Base-by-base conservation (phyloP, 2,797 vertebrate species). In the Siniperca scherzeri region DNA sequence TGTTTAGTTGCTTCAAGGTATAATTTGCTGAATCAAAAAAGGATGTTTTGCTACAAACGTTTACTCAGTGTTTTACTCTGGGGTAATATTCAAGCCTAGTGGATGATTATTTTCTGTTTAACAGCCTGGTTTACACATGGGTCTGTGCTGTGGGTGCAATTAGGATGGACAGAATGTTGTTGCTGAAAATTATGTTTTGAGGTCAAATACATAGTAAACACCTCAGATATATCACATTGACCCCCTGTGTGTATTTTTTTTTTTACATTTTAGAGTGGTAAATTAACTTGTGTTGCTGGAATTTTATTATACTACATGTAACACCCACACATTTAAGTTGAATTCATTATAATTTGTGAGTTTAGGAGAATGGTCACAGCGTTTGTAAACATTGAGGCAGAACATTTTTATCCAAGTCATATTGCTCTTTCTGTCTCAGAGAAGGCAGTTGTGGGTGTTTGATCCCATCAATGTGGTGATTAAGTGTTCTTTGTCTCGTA, bases 391-490 rank as follows among this genome's bases (percentile, higher is more conserved):
- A 88, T 1, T 36, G 40, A 81, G 30, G 64, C 56, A 60, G 52
- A 77, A 67, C 22, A 13, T 86, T 83, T 89, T 50, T 65, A 76
- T 87, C 36, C 64, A 21, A 17, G 67, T 82, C 78, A 64, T 56
- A 77, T 71, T 80, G 50, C 64, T 52, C 38, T 83, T 59, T 81
- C 71, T 70, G 77, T 83, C 79, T 79, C 57, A 16, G 67, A 71
- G 72, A 65, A 70, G 52, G 75, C 73, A 82, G 76, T 74, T 2
- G 64, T 85, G 78, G 87, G 82, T 69, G 87, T 91, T 84, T 85
- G 83, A 87, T 88, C 80, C 86, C 83, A 88, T 89, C 91, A 88
- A 89, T 91, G 74, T 91, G 81, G 57, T 78, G 85, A 93, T 92
- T 87, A 93, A 82, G 78, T 81, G 65, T 85, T 93, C 77, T 82